phyloP scores from a whole-genome alignment of 2,888 invertebrate genomes.

The Cetonia aurata region DNA sequence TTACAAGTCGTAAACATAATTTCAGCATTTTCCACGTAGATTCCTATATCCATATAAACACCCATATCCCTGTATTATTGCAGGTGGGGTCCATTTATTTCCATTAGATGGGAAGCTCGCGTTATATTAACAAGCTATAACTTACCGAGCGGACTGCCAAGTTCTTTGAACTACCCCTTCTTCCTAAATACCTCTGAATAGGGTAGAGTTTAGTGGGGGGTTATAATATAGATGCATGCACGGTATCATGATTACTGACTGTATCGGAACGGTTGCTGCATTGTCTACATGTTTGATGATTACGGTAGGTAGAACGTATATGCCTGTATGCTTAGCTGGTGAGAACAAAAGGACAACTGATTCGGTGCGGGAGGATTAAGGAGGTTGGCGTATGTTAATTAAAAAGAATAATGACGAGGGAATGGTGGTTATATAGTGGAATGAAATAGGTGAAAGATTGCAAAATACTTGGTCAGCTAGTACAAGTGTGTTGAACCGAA shows the following conservation, averaged over 20 bases:
- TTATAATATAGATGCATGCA: constrained; percentile 10
- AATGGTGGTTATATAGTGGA: too few species aligned
- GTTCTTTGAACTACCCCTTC: constrained; percentile 15
- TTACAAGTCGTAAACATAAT: too few species aligned
- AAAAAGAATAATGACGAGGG: too few species aligned
- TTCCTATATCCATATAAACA: too few species aligned
- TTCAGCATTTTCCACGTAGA: too few species aligned
- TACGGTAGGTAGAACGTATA: constrained; percentile 11
- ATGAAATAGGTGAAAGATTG: too few species aligned
- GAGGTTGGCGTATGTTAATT: too few species aligned
- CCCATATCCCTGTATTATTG: too few species aligned
- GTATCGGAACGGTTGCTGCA: constrained; percentile 5
- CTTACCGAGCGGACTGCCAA: constrained; percentile 7
- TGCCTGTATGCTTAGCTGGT: not conserved
- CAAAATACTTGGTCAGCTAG: too few species aligned
- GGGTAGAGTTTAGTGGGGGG: constrained; percentile 1
- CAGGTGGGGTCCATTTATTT: too few species aligned
- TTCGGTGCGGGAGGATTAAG: not conserved
- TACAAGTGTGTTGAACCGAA: too few species aligned
- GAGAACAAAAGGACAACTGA: constrained; percentile 19
- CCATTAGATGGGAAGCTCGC: too few species aligned
- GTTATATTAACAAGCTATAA: constrained; percentile 5
- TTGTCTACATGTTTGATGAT: constrained; percentile 15
- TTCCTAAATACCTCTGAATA: constrained; percentile 18
- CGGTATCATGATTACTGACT: constrained; percentile 14